Conservation (phyloP, 2,113 vertebrate species). For the Vulpes ferrilata region DNA sequence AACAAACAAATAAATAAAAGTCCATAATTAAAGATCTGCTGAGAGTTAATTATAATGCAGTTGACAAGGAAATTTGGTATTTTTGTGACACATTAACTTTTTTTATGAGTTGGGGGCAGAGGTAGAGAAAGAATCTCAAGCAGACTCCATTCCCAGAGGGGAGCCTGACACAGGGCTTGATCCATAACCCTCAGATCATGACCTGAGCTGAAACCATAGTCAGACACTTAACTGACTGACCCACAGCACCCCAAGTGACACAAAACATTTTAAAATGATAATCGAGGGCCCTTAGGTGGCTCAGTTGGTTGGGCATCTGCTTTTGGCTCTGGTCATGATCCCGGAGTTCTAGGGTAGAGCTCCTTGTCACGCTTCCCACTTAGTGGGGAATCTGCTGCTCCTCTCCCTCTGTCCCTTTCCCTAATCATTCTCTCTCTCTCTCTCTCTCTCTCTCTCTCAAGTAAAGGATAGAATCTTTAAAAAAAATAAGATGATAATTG, state of each 20-base stretch:
- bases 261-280: background rate
- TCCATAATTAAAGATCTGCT: background rate
- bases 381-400: no score
- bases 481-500: background rate
- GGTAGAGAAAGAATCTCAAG: background rate
- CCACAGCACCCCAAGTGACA: background rate
- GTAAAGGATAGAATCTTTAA: no score
- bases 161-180: background rate
- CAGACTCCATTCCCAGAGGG: background rate
- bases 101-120: background rate
- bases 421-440: no score
- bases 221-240: background rate
- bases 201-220: background rate
- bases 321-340: no score
- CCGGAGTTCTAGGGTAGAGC: no score
- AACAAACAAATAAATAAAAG: background rate
- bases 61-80: background rate
- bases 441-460: no score
- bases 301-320: no score
- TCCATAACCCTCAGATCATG: background rate
- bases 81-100: background rate
- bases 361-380: no score
- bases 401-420: no score
- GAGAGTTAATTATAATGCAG: background rate
- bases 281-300: no score